phyloP scores from a whole-genome alignment of 2,888 invertebrate genomes.

The Nymphalis c-album region DNA sequence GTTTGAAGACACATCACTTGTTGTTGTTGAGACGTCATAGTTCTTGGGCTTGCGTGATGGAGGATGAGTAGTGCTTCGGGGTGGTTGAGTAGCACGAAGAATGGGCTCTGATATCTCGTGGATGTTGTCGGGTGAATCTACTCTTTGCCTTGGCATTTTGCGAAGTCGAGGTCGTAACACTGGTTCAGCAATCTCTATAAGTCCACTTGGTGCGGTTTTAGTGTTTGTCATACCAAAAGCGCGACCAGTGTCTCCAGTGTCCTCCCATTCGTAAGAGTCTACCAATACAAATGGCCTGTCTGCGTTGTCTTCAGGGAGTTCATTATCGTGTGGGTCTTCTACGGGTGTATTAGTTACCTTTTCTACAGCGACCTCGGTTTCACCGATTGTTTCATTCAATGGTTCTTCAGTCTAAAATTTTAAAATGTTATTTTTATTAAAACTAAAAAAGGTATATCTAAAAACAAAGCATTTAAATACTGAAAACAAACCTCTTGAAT shows the following conservation, averaged over 20 bases:
- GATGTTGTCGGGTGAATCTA: conserved; percentile 72
- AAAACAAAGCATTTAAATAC: not conserved
- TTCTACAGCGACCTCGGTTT: conserved; percentile 48
- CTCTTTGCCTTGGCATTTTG: conserved; percentile 76
- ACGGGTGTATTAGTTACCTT: conserved; percentile 56
- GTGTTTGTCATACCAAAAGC: conserved; percentile 83
- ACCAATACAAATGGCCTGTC: conserved; percentile 65
- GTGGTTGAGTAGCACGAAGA: conserved; percentile 74
- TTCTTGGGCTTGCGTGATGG: conserved; percentile 69
- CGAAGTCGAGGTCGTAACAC: conserved; percentile 84
- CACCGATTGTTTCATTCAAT: conserved; percentile 48
- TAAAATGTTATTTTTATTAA: not conserved
- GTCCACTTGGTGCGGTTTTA: conserved; percentile 68
- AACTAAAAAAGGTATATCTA: not conserved
- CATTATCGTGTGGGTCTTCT: conserved; percentile 68
- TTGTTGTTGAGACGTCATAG: conserved; percentile 69
- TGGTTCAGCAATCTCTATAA: conserved; percentile 87
- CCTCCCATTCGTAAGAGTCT: conserved; percentile 78
- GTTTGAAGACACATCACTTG: conserved; percentile 62
- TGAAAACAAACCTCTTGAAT: conserved; percentile 74
- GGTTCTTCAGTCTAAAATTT: conserved; percentile 52
- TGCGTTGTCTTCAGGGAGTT: conserved; percentile 67
- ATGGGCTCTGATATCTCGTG: conserved; percentile 86
- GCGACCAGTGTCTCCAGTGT: conserved; percentile 78
- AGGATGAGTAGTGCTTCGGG: conserved; percentile 55